These are phyloP conservation scores for Pogonocherus hispidulus DNA, from an alignment of 2,888 invertebrate species.

Conservation along the genomic window DNA sequence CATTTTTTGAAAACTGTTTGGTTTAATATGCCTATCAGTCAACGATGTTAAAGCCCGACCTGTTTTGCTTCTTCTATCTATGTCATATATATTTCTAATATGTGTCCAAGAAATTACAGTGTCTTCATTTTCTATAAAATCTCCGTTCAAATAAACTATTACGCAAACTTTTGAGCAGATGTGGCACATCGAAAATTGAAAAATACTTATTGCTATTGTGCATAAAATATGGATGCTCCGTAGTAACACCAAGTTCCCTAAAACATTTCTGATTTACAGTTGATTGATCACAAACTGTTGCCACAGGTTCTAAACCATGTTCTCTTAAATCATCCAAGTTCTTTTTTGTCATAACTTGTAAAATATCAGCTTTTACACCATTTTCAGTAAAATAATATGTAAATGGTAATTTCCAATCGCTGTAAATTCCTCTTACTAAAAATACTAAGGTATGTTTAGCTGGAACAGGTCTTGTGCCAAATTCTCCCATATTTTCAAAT, in stretches of 20 bases:
- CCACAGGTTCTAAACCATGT: constrained; percentile 34
- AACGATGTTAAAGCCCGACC: constrained; percentile 33
- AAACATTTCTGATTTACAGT: constrained; percentile 40
- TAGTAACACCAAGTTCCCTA: constrained; percentile 21
- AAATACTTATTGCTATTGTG: constrained; percentile 29
- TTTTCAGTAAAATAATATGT: constrained; percentile 40
- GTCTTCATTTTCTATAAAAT: too few species aligned
- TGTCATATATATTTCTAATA: constrained; percentile 32
- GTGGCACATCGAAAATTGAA: constrained; percentile 43
- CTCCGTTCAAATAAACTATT: too few species aligned
- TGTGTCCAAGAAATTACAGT: constrained; percentile 37
- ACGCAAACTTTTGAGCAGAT: constrained; percentile 42
- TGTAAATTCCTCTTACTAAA: constrained; percentile 38
- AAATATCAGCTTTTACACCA: constrained; percentile 27
- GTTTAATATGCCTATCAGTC: constrained; percentile 36
- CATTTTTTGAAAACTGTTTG: constrained; percentile 31
- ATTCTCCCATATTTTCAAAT: constrained; percentile 1
- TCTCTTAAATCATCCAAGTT: constrained; percentile 30
- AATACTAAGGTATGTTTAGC: constrained; percentile 43
- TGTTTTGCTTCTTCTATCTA: constrained; percentile 24
- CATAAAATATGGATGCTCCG: constrained; percentile 31
- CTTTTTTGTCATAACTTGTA: constrained; percentile 35
- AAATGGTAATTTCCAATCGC: constrained; percentile 48
- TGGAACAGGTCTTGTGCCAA: constrained; percentile 27
- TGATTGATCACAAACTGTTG: constrained; percentile 48